Base-by-base conservation (phyloP, 1,140 invertebrate genomes). In the Brachionus koreanus region DNA sequence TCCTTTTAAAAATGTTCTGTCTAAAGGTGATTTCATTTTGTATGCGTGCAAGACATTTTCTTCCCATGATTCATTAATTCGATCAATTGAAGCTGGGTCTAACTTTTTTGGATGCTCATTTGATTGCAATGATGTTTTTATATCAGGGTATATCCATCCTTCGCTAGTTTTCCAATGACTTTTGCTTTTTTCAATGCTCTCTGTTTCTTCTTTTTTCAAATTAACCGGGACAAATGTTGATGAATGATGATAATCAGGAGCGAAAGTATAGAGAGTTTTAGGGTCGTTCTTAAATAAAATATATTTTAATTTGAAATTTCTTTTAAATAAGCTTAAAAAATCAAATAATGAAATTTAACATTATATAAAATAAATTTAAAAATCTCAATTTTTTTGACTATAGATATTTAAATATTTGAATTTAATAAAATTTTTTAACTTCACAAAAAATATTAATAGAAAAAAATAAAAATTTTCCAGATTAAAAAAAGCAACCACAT, bases 191-290 rank as follows among this genome's bases (percentile, higher is more conserved):
- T 83, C 91, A 87, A 81, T 90, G 85, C n/a, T 91, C 91, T 57
- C 92, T 91, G 83, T 87, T 87, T 79, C 87, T 83, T 49, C 92
- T 91, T 83, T 91, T 43, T 87, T 85, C 1, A 87, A 72, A 81
- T 88, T 85, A 33, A 87, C 86, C 6, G 87, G 87, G 9, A 86
- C 84, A 69, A 88, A 85, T 5, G 87, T 87, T 84, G 85, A 85
- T 33, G 87, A 88, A 83, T 88, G 86, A 9, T 86, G 86, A 82
- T 85, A 88, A 9, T 86, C 85, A 63, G 86, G 86, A 37, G 85
- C 85, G 76, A 87, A 87, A 2, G 86, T 87, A 82, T 85, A 87
- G 7, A 85, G 76, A 2, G 82, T 84, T 75, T 86, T 85, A 5
- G 85, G 84, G 37, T 86, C 69, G 85, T 86, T 74, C 76, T 79